Evolutionary conservation across 2,113 vertebrate genomes (phyloP), one percentile per base, ranked within the genome.

Genomic region (Oryzias melastigma): DNA sequence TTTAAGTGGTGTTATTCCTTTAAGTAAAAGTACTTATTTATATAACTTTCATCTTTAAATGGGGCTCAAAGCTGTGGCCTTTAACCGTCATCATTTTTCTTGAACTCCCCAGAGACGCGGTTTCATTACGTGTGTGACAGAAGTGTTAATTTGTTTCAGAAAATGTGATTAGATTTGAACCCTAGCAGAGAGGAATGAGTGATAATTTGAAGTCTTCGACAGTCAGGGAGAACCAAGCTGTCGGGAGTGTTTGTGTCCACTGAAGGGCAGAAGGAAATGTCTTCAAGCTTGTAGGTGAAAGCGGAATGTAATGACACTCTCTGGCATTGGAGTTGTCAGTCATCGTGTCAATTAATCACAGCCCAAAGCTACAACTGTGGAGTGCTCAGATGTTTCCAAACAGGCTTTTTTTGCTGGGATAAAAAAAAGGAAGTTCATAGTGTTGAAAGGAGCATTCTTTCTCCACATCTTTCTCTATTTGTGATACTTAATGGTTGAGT

Each of bases 291-390:
- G 58, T 46, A 73, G 75, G 48, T 67, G 68, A 71, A 63, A 53
- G 7, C 65, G 44, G 22, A 65, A 63, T 47, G 29, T 51, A 58
- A 69, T 57, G 81, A 75, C 65, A 54, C 49, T 67, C 48, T 29
- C 52, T 56, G 53, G 41, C 43, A 45, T 79, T 77, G 77, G 58
- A 84, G 53, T 67, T 80, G 77, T 73, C 77, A 83, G 19, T 81
- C 75, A 75, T 45, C 68, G 52, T 83, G 77, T 81, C 79, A 75
- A 68, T 81, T 77, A 84, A 77, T 77, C 79, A 62, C 62, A 55
- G 65, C 58, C 14, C n/a, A 65, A 65, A 67, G 63, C 13, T 4
- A 29, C 13, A 51, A 22, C 40, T 75, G 70, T 41, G 41, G 40
- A 43, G 50, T 35, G 25, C 52, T 57, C 12, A 67, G 65, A 73